Evolutionary conservation across 2,888 invertebrate species (phyloP).

Genomic region (Choreutis nemorana): DNA sequence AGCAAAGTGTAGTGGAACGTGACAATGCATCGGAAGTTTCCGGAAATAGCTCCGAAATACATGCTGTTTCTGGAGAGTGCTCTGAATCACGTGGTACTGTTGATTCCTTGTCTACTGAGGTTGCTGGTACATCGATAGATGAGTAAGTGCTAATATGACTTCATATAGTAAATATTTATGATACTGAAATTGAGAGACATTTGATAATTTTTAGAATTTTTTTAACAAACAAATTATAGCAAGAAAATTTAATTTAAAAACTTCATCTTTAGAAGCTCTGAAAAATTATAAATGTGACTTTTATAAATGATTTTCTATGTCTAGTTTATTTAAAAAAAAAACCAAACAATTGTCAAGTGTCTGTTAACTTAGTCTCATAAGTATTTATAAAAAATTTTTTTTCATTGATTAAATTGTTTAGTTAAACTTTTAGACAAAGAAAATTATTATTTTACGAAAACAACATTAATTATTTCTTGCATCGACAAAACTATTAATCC

Average conservation of each 20-base stretch:
- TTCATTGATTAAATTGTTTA: constrained; percentile 3
- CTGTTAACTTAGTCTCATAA: no score
- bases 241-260: no score
- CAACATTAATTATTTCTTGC: constrained; percentile 1
- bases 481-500: constrained; percentile 3
- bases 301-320: no score
- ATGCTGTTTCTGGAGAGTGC: constrained; percentile 11
- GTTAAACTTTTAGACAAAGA: constrained; percentile 3
- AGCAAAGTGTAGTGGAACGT: constrained; percentile 12
- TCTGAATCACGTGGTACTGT: constrained; percentile 10
- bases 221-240: constrained; percentile 6
- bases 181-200: constrained; percentile 8
- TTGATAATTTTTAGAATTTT: constrained; percentile 11
- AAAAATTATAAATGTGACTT: constrained; percentile 9
- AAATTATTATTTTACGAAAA: constrained; percentile 5
- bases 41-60: constrained; percentile 12
- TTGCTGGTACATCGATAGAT: constrained; percentile 12
- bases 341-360: constrained; percentile 4
- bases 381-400: constrained; percentile 3
- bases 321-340: constrained; percentile 5
- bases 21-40: constrained; percentile 12
- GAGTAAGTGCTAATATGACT: constrained; percentile 13
- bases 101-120: constrained; percentile 7
- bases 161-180: constrained; percentile 11
- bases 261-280: constrained; percentile 7